Percentiles rank a stretch among this genome's conserved stretches.
Evolutionary conservation across 2,888 invertebrate genomes (phyloP).

Genomic region (Lutraria lutraria): DNA sequence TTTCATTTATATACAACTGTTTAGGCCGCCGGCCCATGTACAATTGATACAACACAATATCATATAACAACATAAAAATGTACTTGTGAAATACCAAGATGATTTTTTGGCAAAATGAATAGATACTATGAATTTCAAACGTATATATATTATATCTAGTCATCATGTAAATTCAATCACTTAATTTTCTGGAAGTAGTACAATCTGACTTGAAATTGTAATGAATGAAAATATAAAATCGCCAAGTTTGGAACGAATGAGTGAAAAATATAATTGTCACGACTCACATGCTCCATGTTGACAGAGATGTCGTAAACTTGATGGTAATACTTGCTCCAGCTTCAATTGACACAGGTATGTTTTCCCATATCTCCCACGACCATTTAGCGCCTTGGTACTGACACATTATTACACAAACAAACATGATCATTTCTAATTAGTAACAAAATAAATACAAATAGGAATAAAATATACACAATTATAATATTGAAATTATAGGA

Average conservation of each 20-base stretch:
- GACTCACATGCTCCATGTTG: background rate
- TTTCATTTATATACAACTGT: too few species aligned
- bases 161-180: background rate
- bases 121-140: too few species aligned
- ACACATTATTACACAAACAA: background rate
- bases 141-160: too few species aligned
- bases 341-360: background rate
- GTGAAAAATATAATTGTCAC: background rate
- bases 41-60: too few species aligned
- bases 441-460: background rate
- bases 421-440: background rate
- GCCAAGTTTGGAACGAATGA: too few species aligned
- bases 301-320: background rate
- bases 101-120: too few species aligned
- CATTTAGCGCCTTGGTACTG: background rate
- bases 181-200: background rate
- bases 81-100: too few species aligned
- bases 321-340: background rate
- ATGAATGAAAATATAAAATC: too few species aligned
- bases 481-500: too few species aligned
- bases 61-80: too few species aligned
- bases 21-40: too few species aligned
- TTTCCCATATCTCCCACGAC: background rate
- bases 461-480: too few species aligned
- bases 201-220: background rate